Base-by-base conservation (phyloP, 2,888 invertebrate species). In the Paralinhomoeus sp. region DNA sequence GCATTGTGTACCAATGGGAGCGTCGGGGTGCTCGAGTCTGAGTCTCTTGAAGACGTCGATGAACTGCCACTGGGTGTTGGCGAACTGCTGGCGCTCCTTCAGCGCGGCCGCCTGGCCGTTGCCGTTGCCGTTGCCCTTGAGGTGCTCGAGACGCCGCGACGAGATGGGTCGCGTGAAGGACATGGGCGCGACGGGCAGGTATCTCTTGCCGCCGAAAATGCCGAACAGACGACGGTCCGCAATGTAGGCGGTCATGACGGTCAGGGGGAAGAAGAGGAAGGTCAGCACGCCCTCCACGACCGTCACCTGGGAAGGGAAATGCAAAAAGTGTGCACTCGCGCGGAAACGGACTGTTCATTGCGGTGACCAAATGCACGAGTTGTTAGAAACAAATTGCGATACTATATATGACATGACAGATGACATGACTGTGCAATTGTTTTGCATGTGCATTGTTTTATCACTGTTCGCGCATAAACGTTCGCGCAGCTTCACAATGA, bases 261-360 rank as follows among this genome's bases (percentile, higher is more conserved):
- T 93, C 21, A 81, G 73, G 2, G 93, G 97, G 69, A 97, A 97
- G 70, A 89, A 89, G 33, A 80, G 65, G 64, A 97, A 84, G 1
- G 97, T 99, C 31, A 97, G 69, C 20, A 87, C 65, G 1, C 55
- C 59, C 45, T 59, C 59, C 59, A 57, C 58, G 2, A 56, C 51
- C 50, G 53, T 24, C 27, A 36, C 20, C 22, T 20, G 22, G 7
- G 7, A 5, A 2, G 27, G 12, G 12, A 12, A 27, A 5, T 5
- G 27, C 12, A 27, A 12, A 27, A 9, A 7, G 37, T 12, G 7
- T 35, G 35, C 3, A 7, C 35, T 35, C 3, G 3, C 3, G 17
- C 5, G 7, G 3, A 12, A 17, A 35, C 9, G 3, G 35, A 12
- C 7, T 5, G 89, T 89, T 91, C 9, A 89, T 77, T 54, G 87